Percentiles rank a stretch among this genome's conserved stretches.
Conservation (phyloP, 2,888 invertebrate species). For the Euclidia mi region DNA sequence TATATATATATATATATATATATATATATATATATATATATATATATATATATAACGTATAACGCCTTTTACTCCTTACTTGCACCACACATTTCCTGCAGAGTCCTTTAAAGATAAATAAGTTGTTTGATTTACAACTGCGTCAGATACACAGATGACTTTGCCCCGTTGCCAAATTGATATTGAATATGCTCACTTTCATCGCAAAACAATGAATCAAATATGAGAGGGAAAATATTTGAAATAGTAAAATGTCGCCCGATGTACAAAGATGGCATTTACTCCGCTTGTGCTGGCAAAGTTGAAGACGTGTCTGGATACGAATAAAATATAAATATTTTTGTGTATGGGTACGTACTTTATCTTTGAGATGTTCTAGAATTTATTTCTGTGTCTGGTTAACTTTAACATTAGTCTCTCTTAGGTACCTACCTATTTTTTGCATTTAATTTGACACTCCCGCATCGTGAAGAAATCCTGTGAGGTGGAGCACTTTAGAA, state of each 20-base stretch:
- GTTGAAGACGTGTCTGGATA: slow-evolving; percentile 9
- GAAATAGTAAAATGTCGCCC: slow-evolving; percentile 5
- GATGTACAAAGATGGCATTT: slow-evolving; percentile 1
- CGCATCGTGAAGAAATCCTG: too few relatives aligned
- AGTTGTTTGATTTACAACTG: slow-evolving; percentile 57
- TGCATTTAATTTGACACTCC: too few relatives aligned
- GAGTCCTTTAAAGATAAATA: slow-evolving; percentile 60
- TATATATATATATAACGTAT: too few relatives aligned
- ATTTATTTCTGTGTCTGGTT: too few relatives aligned
- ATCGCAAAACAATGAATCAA: slow-evolving; percentile 46
- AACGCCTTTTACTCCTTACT: slow-evolving; percentile 15
- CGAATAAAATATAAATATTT: slow-evolving; percentile 5
- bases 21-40: too few relatives aligned
- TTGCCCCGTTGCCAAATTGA: slow-evolving; percentile 60
- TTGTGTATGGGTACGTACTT: background rate
- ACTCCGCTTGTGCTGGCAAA: slow-evolving; percentile 5
- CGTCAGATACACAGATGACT: slow-evolving; percentile 52
- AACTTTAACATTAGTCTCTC: too few relatives aligned
- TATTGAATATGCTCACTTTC: slow-evolving; percentile 53
- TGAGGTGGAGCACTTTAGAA: too few relatives aligned
- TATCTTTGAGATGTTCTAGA: too few relatives aligned
- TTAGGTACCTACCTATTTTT: too few relatives aligned
- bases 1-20: too few relatives aligned
- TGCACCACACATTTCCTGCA: slow-evolving; percentile 30
- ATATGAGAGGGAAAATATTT: slow-evolving; percentile 14